A percentile compares a stretch with the other conserved stretches of the same genome.
These are phyloP conservation scores for Pecten maximus DNA, from an alignment of 2,888 invertebrate genomes.

Conservation along the genomic window DNA sequence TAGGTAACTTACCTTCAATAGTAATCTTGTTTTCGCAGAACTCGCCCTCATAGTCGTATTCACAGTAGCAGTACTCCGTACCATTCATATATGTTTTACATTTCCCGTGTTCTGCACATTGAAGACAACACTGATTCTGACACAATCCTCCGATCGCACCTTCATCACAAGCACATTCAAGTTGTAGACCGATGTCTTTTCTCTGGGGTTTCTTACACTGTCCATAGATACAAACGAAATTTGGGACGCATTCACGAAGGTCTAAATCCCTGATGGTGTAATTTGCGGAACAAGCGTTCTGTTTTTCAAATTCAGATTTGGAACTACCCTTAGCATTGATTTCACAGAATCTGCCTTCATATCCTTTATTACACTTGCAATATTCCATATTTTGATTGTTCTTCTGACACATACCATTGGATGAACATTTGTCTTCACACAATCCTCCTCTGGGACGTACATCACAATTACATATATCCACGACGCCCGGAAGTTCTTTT, in stretches of 20 bases:
- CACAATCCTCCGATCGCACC: constrained; percentile 45
- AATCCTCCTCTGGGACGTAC: background rate
- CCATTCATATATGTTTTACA: constrained; percentile 41
- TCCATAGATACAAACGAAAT: background rate
- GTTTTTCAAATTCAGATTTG: background rate
- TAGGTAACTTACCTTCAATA: constrained; percentile 5
- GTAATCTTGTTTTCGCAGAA: constrained; percentile 38
- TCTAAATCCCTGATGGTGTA: background rate
- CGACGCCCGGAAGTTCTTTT: too few relatives aligned
- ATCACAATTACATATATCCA: background rate
- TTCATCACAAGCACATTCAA: constrained; percentile 46
- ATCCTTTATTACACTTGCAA: constrained; percentile 47
- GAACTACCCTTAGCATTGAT: background rate
- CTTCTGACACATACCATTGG: constrained; percentile 47
- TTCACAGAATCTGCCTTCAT: constrained; percentile 39
- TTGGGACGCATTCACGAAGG: background rate
- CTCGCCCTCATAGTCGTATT: constrained; percentile 42
- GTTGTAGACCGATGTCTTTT: background rate
- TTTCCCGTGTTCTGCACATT: constrained; percentile 51
- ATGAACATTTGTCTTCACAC: constrained; percentile 45
- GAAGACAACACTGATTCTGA: constrained; percentile 52
- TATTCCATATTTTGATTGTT: constrained; percentile 26
- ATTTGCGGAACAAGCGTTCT: background rate
- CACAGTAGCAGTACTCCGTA: constrained; percentile 50
- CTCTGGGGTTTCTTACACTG: background rate